Base-by-base conservation (phyloP, 2,113 vertebrate species). In the Lanius collurio region DNA sequence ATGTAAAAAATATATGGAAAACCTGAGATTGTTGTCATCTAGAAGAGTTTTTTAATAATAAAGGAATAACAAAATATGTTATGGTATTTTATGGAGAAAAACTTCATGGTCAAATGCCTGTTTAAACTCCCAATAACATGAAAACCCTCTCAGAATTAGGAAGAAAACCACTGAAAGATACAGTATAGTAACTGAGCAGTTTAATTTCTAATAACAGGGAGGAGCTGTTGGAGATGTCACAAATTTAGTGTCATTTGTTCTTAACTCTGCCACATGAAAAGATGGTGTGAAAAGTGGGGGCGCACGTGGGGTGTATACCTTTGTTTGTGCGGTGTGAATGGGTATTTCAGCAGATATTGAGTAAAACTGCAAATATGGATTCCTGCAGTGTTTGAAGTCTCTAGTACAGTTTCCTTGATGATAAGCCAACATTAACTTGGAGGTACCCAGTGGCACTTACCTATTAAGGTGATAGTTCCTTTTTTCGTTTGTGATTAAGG, bases 281-380 rank as follows among this genome's bases (percentile, higher is more conserved):
- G 2, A 11, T 37, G 12, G 10, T 1, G 2, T 78, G 26, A 44
- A 42, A 69, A 41, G 30, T 3, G 6, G 15, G 18, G 19, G 5
- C 0, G 1, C 33, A 13, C 10, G 10, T 2, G 7, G 20, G 2
- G 5, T 0, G 1, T 35, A 46, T 10, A 44, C 20, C 33, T 77
- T 17, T 74, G 11, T 56, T 64, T 52, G 2, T 60, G 41, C 23
- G 42, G 3, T 39, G 17, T 65, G 56, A 47, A 33, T 42, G 33
- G 4, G 3, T 65, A 13, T 78, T 69, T 74, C 20, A 60, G 35
- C 8, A 75, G 30, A 24, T n/a, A 39, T 1, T 60, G 44, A n/a
- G 9, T 52, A 47, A 47, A 87, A 75, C 26, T 35, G 10, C 11
- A 92, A 19, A 39, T 11, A 11, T 3, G 2, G 12, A 50, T 69